phyloP scores from a whole-genome alignment of 2,113 vertebrate genomes.

The Ciconia boyciana region DNA sequence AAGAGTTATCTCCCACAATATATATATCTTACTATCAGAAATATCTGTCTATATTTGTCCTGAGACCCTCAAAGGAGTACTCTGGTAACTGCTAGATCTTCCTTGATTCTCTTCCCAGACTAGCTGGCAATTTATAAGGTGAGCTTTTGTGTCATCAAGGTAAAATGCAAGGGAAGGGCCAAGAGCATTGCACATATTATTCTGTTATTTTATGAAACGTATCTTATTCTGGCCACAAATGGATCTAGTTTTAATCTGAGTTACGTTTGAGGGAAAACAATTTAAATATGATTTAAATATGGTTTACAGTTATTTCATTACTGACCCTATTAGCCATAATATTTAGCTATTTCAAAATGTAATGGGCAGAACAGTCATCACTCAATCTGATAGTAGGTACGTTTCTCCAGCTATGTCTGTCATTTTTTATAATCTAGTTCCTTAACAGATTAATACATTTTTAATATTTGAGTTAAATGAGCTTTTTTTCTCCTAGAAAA shows the following conservation, averaged over 20 bases:
- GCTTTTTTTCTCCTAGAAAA: not conserved
- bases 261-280: not conserved
- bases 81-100: not conserved
- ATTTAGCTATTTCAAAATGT: not conserved
- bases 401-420: not conserved
- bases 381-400: not conserved
- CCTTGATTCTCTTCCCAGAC: not conserved
- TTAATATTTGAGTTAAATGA: not conserved
- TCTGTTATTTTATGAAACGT: not conserved
- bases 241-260: not conserved
- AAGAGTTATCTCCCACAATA: not conserved
- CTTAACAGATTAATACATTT: not conserved
- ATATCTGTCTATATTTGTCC: not conserved
- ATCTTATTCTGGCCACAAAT: not conserved
- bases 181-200: not conserved
- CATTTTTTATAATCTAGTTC: not conserved
- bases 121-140: not conserved
- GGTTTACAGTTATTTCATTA: not conserved
- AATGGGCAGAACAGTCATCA: not conserved
- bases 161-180: not conserved
- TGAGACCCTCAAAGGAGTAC: not conserved
- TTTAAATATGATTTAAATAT: not conserved
- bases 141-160: not conserved
- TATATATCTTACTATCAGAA: not conserved
- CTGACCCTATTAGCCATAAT: not conserved